A percentile compares a stretch with the other conserved stretches of the same genome.
phyloP scores from a whole-genome alignment of 2,888 invertebrate genomes.

The Erebia ligea region DNA sequence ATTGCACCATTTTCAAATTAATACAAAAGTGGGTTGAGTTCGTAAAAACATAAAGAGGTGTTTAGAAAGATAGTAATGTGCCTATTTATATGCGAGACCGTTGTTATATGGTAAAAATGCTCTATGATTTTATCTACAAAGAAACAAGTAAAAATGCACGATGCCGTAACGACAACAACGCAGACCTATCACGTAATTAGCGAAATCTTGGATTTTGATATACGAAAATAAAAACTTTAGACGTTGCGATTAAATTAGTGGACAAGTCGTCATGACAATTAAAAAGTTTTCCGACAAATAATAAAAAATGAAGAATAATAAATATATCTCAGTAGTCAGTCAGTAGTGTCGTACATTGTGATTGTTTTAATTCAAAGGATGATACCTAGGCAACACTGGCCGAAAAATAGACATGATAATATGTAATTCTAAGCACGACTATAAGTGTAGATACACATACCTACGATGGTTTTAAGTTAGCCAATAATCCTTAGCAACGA shows the following conservation, averaged over 20 bases:
- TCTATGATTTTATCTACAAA: slow-evolving; percentile 35
- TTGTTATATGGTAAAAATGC: slow-evolving; percentile 29
- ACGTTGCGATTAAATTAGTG: too few relatives aligned
- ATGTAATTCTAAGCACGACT: slow-evolving; percentile 46
- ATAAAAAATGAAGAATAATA: too few relatives aligned
- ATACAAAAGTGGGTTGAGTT: slow-evolving; percentile 27
- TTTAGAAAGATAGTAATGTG: slow-evolving; percentile 28
- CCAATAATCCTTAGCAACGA: slow-evolving; percentile 38
- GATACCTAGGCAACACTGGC: slow-evolving; percentile 35
- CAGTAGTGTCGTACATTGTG: background rate
- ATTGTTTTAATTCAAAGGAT: slow-evolving; percentile 6
- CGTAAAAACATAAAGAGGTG: background rate
- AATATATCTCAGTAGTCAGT: too few relatives aligned
- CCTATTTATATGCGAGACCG: slow-evolving; percentile 30
- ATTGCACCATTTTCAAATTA: slow-evolving; percentile 9
- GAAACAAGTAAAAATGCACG: slow-evolving; percentile 42
- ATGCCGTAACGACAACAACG: slow-evolving; percentile 37
- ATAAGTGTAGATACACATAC: slow-evolving; percentile 36
- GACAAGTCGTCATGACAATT: too few relatives aligned
- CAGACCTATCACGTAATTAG: slow-evolving; percentile 39
- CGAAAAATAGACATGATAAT: slow-evolving; percentile 43
- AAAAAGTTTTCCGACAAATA: too few relatives aligned
- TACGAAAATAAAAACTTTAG: too few relatives aligned
- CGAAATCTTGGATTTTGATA: slow-evolving; percentile 27
- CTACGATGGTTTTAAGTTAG: slow-evolving; percentile 33